phyloP scores from a whole-genome alignment of 2,888 invertebrate genomes.

The Dryococelus australis region DNA sequence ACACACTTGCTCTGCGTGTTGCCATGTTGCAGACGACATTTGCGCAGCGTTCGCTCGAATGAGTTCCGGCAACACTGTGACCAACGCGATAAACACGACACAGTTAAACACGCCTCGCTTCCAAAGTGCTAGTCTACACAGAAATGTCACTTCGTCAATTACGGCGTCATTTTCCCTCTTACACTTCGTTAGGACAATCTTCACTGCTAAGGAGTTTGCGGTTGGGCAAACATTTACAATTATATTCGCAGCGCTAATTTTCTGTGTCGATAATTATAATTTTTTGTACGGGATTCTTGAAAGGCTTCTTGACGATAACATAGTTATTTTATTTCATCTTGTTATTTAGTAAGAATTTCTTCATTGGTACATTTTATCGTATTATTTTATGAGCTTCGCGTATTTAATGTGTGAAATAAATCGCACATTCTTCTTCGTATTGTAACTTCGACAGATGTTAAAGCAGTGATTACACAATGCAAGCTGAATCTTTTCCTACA shows the following conservation, averaged over 20 bases:
- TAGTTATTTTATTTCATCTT: background rate
- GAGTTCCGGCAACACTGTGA: background rate
- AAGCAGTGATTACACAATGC: too few species aligned
- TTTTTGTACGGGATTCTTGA: background rate
- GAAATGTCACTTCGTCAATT: background rate
- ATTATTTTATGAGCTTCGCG: background rate
- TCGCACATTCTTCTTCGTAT: background rate
- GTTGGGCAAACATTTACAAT: background rate
- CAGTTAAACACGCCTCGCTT: background rate
- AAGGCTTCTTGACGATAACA: background rate
- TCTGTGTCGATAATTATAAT: background rate
- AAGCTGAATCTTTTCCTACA: too few species aligned
- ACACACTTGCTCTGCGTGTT: background rate
- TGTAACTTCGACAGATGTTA: too few species aligned
- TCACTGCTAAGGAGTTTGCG: background rate
- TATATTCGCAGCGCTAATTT: background rate
- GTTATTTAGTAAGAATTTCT: background rate
- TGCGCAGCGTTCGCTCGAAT: background rate
- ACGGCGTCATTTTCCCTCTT: background rate
- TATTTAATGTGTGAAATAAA: background rate
- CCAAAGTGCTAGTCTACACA: background rate
- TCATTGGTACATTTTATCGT: background rate
- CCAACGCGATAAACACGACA: background rate
- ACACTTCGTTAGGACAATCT: background rate
- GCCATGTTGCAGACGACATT: background rate